Conservation (phyloP, 2,797 vertebrate genomes). For the Peromyscus aztecus region DNA sequence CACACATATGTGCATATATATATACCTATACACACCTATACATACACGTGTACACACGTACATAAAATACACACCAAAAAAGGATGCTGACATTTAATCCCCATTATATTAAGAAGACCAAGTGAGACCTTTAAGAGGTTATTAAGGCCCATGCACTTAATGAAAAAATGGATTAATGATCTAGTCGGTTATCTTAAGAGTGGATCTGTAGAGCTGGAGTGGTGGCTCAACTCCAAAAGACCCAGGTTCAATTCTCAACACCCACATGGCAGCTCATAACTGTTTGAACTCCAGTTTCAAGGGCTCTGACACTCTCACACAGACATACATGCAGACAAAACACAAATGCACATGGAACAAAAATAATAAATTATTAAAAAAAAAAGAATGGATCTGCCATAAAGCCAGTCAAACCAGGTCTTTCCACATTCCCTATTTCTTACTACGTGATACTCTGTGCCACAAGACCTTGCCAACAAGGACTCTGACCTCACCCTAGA, state of each 20-base stretch:
- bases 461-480: neutral
- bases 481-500: neutral
- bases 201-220: neutral
- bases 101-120: neutral
- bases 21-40: too few species aligned
- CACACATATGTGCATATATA: neutral
- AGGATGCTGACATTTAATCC: neutral
- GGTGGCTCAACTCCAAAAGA: neutral
- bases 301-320: neutral
- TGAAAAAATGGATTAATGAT: neutral
- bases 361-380: neutral
- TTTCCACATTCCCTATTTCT: neutral
- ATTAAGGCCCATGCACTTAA: neutral
- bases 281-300: neutral
- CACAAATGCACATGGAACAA: neutral
- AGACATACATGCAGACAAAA: neutral
- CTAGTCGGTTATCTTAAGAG: neutral
- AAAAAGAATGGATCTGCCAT: neutral
- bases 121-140: neutral
- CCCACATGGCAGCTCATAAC: neutral
- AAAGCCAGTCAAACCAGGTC: neutral
- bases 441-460: neutral
- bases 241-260: neutral
- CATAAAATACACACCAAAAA: neutral
- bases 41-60: too few species aligned